phyloP scores from a whole-genome alignment of 2,113 vertebrate genomes.

The Eudyptes chrysolophus region DNA sequence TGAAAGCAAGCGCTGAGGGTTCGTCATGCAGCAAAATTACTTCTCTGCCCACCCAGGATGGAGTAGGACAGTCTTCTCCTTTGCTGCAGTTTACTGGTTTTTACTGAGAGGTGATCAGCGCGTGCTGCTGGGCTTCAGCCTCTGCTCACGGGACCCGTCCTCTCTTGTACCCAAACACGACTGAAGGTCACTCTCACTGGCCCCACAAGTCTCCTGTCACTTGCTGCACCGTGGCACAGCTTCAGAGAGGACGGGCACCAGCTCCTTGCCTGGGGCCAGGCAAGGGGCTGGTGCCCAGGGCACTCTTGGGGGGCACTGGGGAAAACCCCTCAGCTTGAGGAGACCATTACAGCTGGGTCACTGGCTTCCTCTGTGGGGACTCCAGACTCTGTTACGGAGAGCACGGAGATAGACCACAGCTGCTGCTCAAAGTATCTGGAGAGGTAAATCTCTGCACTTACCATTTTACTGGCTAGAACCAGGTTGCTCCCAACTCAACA shows the following conservation, averaged over 20 bases:
- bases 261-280: too few species aligned
- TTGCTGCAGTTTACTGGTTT: background rate
- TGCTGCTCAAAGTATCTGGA: background rate
- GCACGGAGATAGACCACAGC: rapidly evolving
- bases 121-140: background rate
- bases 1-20: background rate
- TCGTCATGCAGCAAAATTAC: background rate
- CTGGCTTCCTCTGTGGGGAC: background rate
- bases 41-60: background rate
- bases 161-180: rapidly evolving
- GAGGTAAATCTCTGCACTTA: background rate
- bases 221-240: rapidly evolving
- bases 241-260: background rate
- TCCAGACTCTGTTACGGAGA: background rate
- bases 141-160: background rate
- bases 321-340: background rate
- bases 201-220: background rate
- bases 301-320: background rate
- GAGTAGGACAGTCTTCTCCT: background rate
- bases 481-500: background rate
- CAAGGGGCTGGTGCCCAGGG: background rate
- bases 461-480: background rate
- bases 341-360: background rate
- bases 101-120: background rate
- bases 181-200: rapidly evolving